phyloP scores from a whole-genome alignment of 2,888 invertebrate genomes.

The Spisula subtruncata region DNA sequence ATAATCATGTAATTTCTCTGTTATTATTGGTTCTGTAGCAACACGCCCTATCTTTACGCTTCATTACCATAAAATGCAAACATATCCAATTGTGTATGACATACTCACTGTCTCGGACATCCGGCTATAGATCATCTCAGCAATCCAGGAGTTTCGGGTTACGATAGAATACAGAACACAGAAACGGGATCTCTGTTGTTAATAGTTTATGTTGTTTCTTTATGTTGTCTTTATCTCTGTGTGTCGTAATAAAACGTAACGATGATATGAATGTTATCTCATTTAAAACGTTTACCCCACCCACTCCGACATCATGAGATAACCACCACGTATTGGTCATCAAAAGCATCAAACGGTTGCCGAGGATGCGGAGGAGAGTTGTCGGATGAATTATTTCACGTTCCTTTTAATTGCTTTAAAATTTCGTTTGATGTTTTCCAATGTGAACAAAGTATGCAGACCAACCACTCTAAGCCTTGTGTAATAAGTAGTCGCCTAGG shows the following conservation, averaged over 20 bases:
- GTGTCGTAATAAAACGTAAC: neutral
- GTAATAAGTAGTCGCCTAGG: too few species aligned
- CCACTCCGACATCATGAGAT: slow-evolving; percentile 3
- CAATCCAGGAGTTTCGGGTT: neutral
- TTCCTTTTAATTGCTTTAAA: neutral
- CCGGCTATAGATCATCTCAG: neutral
- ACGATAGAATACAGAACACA: neutral
- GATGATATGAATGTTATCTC: slow-evolving; percentile 7
- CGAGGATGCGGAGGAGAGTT: neutral
- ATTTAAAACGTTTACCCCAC: slow-evolving; percentile 4
- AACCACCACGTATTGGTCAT: neutral
- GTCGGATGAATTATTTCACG: neutral
- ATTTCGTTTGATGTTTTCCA: too few species aligned
- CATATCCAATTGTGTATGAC: slow-evolving; percentile 25
- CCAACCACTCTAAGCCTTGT: too few species aligned
- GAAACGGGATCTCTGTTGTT: slow-evolving; percentile 22
- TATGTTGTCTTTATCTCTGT: neutral
- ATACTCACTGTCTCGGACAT: slow-evolving; percentile 24
- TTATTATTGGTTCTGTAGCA: slow-evolving; percentile 1
- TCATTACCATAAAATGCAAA: slow-evolving; percentile 6
- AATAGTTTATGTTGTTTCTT: neutral
- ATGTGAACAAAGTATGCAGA: too few species aligned
- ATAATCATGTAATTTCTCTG: neutral
- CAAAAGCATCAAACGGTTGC: slow-evolving; percentile 14
- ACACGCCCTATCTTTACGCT: slow-evolving; percentile 17